Conservation (phyloP, 2,888 invertebrate genomes). For the Netelia melanura region DNA sequence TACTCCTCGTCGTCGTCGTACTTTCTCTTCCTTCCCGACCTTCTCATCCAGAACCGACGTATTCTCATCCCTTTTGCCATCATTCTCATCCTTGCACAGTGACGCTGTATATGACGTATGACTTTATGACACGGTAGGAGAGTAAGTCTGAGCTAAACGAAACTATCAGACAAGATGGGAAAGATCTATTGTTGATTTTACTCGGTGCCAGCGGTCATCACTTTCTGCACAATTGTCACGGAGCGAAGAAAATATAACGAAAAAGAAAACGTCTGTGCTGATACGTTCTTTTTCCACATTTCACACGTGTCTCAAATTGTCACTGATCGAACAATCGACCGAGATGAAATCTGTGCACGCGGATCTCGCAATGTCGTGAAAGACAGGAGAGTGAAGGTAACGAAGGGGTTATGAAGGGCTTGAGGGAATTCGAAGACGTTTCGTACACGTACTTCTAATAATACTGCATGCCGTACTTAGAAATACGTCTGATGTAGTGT, state of each 20-base stretch:
- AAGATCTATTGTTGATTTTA: conserved; percentile 14
- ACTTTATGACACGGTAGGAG: conserved; percentile 28
- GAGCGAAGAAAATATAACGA: neutral
- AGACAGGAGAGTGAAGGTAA: conserved; percentile 48
- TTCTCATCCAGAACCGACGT: conserved; percentile 69
- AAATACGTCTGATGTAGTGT: conserved; percentile 70
- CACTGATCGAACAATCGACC: neutral
- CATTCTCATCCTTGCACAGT: conserved; percentile 56
- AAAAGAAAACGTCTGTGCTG: too few relatives aligned
- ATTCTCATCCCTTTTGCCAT: conserved; percentile 67
- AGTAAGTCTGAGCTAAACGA: conserved; percentile 24
- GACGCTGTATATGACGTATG: conserved; percentile 43
- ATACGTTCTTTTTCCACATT: too few relatives aligned
- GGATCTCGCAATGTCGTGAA: conserved; percentile 42
- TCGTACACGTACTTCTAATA: conserved; percentile 61
- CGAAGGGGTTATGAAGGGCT: conserved; percentile 44
- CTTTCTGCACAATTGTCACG: neutral
- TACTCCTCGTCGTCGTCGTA: conserved; percentile 73
- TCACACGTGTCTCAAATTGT: neutral
- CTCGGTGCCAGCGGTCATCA: neutral
- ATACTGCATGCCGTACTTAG: conserved; percentile 55
- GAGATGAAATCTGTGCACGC: conserved; percentile 1
- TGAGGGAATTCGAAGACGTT: conserved; percentile 56
- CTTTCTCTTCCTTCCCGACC: conserved; percentile 70
- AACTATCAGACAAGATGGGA: conserved; percentile 24